Base-by-base conservation (phyloP, 2,888 invertebrate genomes). In the Adelphocoris suturalis region DNA sequence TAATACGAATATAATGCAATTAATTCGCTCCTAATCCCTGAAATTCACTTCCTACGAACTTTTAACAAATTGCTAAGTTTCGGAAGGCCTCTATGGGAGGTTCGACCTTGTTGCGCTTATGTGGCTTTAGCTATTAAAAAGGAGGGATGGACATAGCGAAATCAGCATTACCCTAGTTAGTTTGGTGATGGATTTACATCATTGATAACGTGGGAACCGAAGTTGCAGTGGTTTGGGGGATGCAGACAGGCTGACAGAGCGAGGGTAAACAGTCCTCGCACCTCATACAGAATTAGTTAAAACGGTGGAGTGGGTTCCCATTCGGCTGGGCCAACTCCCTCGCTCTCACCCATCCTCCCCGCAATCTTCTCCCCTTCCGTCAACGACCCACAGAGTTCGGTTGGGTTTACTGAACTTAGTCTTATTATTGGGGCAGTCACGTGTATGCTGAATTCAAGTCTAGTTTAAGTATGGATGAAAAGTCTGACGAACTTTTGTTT, bases 251-350 rank as follows among this genome's bases (percentile, higher is more conserved):
- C 9, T 61, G 19, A n/a, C 61, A 19, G 61, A 61, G 61, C 61
- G 61, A 19, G 61, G n/a, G 19, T 61, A 19, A 61, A 61, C 61
- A 61, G 61, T 61, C 19, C 61, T 19, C 61, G 19, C 19, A 61
- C 61, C 16, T 52, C 61, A 61, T 61, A 61, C 61, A n/a, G 61
- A 61, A 61, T 61, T 61, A 61, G n/a, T 61, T n/a, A 61, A 61
- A 52, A 52, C 52, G 5, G 52, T 37, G 37, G 37, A 37, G 37
- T 4, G 37, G 7, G 37, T 37, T 37, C 37, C 37, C 37, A 37
- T 37, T 37, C 37, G 37, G 37, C 37, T 37, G 37, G 37, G 37
- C 37, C 37, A 37, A 37, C 37, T 37, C 37, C 37, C 37, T 37
- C 37, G 2, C 37, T 37, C 7, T 37, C 37, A 2, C 37, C 37